These are phyloP conservation scores for Drosophila ambigua DNA, from an alignment of 1,140 invertebrate genomes.

Conservation along the genomic window DNA sequence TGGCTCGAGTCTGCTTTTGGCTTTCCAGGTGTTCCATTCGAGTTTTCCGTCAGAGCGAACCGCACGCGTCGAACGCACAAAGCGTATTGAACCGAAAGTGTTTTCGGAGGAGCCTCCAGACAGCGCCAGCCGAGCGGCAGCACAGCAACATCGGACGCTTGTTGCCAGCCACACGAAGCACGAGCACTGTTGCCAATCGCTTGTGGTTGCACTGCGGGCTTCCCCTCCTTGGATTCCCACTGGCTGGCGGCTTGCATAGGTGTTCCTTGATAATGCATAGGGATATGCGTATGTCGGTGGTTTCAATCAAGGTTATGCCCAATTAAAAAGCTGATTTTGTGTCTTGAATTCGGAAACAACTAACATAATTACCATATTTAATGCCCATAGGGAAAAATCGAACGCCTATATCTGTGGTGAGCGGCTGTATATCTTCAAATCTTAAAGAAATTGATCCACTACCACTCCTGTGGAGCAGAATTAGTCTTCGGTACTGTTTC, in stretches of 20 bases:
- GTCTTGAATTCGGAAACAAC: no score
- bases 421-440: no score
- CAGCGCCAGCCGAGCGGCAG: slow-evolving; percentile 13
- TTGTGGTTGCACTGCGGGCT: neutral
- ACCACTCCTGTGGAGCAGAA: no score
- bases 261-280: no score
- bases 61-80: slow-evolving; percentile 82
- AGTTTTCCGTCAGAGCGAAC: slow-evolving; percentile 58
- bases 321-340: no score
- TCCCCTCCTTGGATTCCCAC: slow-evolving; percentile 29
- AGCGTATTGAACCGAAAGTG: slow-evolving; percentile 76
- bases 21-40: slow-evolving; percentile 15
- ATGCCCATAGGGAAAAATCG: no score
- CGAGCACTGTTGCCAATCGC: slow-evolving; percentile 35
- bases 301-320: no score
- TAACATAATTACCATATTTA: no score
- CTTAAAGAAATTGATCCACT: no score
- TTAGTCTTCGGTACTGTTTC: no score
- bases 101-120: slow-evolving; percentile 69
- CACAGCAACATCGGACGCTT: slow-evolving; percentile 30
- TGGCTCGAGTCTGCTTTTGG: slow-evolving; percentile 14
- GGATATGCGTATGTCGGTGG: neutral
- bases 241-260: neutral
- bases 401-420: no score
- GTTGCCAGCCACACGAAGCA: slow-evolving; percentile 33